Conservation (phyloP, 1,140 invertebrate genomes). For the Oscheius sp. region DNA sequence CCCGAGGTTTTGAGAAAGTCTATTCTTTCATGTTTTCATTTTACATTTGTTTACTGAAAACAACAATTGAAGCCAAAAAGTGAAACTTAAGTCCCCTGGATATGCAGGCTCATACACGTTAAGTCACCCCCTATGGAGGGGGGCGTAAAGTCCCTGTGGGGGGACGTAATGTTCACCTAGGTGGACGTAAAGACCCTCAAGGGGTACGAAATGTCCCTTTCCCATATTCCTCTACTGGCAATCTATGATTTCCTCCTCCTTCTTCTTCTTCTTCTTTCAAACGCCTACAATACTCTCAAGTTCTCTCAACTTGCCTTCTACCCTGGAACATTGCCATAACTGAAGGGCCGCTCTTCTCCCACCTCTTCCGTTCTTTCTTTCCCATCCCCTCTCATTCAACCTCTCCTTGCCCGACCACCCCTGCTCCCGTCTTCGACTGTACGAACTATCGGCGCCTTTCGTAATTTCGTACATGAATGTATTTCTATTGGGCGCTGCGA, state of each 20-base stretch:
- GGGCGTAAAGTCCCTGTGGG: not conserved
- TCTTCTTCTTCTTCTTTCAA: not conserved
- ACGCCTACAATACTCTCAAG: not conserved
- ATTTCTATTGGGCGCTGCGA: not conserved
- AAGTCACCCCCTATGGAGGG: too few relatives aligned
- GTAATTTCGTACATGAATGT: not conserved
- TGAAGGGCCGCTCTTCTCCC: not conserved
- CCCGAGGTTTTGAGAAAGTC: not conserved
- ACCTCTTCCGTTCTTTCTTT: not conserved
- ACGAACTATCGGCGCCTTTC: not conserved
- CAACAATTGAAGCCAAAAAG: too few relatives aligned
- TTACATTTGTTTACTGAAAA: too few relatives aligned
- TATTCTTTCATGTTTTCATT: not conserved
- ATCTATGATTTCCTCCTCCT: not conserved
- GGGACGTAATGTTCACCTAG: not conserved
- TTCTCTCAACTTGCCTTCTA: not conserved
- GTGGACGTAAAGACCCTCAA: not conserved
- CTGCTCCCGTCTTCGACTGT: too few relatives aligned
- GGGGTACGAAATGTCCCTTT: not conserved
- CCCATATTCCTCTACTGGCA: not conserved
- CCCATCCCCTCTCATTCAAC: too few relatives aligned
- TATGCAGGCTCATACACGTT: too few relatives aligned
- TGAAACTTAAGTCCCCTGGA: too few relatives aligned
- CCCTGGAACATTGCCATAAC: not conserved
- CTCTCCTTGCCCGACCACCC: too few relatives aligned